A percentile compares a stretch with the other conserved stretches of the same genome.
phyloP scores from a whole-genome alignment of 2,888 invertebrate genomes.

The Bedellia somnulentella region DNA sequence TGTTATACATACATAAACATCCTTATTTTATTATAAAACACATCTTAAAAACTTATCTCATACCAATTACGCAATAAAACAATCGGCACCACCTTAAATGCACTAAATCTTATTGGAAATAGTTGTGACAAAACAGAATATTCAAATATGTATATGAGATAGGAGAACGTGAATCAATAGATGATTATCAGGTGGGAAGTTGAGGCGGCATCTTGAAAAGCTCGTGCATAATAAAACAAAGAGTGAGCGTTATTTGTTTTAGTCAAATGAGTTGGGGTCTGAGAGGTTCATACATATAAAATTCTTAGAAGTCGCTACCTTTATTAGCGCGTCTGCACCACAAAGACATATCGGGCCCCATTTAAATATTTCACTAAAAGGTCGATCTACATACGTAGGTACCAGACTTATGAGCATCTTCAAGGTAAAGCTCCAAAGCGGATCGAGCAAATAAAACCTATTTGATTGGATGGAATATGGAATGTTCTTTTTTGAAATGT shows the following conservation, averaged over 20 bases:
- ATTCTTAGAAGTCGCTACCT: slow-evolving; percentile 25
- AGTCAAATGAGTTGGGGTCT: slow-evolving; percentile 51
- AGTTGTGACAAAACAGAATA: too few species aligned
- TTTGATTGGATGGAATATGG: too few species aligned
- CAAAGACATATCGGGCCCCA: slow-evolving; percentile 34
- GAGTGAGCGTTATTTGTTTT: slow-evolving; percentile 42
- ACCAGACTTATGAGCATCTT: too few species aligned
- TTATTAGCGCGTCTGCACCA: slow-evolving; percentile 39
- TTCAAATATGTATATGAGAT: slow-evolving; percentile 29
- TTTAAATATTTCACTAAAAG: slow-evolving; percentile 57
- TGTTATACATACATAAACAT: too few species aligned
- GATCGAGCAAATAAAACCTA: slow-evolving; percentile 47
- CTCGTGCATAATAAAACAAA: slow-evolving; percentile 30
- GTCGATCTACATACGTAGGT: slow-evolving; percentile 56
- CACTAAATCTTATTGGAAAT: too few species aligned
- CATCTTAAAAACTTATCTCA: too few species aligned
- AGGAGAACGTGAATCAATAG: slow-evolving; percentile 24
- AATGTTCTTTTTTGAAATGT: too few species aligned
- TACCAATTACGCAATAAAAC: too few species aligned
- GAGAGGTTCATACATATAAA: slow-evolving; percentile 32
- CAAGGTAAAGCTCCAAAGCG: too few species aligned
- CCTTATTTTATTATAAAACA: too few species aligned
- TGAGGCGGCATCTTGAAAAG: slow-evolving; percentile 38
- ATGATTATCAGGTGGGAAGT: too few species aligned
- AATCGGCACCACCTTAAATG: too few species aligned